phyloP scores from a whole-genome alignment of 2,113 vertebrate species.

The Albula goreensis region DNA sequence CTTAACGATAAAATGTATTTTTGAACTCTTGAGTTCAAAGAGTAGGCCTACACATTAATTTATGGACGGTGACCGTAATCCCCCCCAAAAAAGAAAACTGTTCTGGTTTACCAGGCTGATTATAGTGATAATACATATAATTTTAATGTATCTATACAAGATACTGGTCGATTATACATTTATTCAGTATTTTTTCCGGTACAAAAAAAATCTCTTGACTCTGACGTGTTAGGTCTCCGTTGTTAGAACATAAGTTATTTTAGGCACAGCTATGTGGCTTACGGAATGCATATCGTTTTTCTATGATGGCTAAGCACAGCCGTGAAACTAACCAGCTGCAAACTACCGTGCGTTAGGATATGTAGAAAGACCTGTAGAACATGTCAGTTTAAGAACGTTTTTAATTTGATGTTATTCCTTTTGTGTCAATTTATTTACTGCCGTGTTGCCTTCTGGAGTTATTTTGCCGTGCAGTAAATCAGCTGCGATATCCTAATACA shows the following conservation, averaged over 20 bases:
- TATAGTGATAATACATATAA: no score
- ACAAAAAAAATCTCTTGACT: not conserved
- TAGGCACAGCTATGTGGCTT: constrained; percentile 33
- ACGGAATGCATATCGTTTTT: constrained; percentile 24
- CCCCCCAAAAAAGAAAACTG: no score
- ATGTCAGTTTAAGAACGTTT: not conserved
- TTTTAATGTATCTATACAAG: no score
- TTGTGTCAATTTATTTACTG: not conserved
- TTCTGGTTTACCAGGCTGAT: no score
- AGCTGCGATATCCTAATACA: not conserved
- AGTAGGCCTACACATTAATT: no score
- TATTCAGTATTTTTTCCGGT: not conserved
- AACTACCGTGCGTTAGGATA: not conserved
- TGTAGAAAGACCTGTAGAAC: not conserved
- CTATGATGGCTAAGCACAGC: not conserved
- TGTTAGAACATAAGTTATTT: constrained; percentile 43
- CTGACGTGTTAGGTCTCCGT: not conserved
- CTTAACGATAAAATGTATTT: no score
- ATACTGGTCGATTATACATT: not conserved
- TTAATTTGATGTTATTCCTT: no score
- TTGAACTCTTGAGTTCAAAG: no score
- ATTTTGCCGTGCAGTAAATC: not conserved
- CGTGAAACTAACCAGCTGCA: constrained; percentile 1
- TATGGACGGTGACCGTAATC: no score
- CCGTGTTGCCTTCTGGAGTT: not conserved